These are phyloP conservation scores for Cepphus grylle DNA, from an alignment of 2,113 vertebrate genomes.

Conservation along the genomic window DNA sequence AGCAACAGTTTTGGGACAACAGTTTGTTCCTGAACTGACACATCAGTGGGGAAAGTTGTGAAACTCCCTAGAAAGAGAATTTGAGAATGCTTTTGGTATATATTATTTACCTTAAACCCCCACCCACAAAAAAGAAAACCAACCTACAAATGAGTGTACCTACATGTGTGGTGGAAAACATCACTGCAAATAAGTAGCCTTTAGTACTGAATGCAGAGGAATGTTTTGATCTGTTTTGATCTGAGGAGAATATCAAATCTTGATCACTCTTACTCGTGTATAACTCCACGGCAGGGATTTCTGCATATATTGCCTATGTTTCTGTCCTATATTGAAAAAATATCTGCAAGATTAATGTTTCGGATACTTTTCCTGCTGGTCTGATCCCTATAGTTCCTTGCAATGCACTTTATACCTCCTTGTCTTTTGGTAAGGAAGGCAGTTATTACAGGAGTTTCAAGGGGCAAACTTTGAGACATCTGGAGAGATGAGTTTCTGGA, in stretches of 20 bases:
- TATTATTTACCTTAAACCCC: neutral
- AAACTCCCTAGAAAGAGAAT: neutral
- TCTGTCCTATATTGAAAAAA: neutral
- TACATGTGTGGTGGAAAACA: neutral
- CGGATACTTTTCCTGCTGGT: neutral
- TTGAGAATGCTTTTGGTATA: neutral
- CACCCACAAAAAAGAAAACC: neutral
- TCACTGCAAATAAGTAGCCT: neutral
- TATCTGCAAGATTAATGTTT: neutral
- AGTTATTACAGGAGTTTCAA: neutral
- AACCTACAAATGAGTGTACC: accelerated
- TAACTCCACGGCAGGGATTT: neutral
- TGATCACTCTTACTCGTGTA: neutral
- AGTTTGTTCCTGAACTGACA: neutral
- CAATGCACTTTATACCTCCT: neutral
- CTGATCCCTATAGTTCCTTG: neutral
- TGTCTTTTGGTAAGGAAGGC: neutral
- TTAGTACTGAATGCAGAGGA: neutral
- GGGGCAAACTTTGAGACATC: neutral
- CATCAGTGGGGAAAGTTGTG: neutral
- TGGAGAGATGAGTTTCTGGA: neutral
- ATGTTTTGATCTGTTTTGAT: neutral
- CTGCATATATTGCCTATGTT: neutral
- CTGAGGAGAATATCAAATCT: neutral
- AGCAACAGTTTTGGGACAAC: neutral